These are phyloP conservation scores for Oligia fasciuncula DNA, from an alignment of 2,888 invertebrate species.

Conservation along the genomic window DNA sequence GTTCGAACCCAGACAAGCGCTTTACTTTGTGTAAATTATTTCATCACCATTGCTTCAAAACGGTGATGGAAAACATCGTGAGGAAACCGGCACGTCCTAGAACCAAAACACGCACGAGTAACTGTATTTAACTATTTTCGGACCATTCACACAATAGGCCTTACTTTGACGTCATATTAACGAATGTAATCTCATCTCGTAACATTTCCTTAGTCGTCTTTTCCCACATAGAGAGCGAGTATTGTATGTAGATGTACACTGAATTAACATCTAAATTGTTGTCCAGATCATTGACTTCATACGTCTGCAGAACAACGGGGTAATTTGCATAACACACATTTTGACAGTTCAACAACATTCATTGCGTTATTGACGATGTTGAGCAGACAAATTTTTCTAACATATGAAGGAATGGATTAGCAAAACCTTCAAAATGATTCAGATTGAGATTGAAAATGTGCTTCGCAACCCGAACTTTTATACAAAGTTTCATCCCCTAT, in stretches of 20 bases:
- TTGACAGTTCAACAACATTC: not conserved
- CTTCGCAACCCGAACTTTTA: too few relatives aligned
- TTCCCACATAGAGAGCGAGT: not conserved
- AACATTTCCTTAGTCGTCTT: not conserved
- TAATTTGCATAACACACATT: not conserved
- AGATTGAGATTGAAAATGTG: too few relatives aligned
- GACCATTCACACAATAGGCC: conserved; percentile 7
- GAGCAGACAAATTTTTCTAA: not conserved
- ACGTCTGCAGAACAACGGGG: not conserved
- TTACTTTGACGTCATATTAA: conserved; percentile 14
- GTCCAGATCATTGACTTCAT: not conserved
- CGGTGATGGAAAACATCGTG: not conserved
- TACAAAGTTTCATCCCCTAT: not conserved
- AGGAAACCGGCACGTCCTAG: not conserved
- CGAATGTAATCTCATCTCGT: not conserved
- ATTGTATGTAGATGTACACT: not conserved
- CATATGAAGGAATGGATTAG: not conserved
- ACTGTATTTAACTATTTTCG: not conserved
- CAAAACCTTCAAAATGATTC: too few relatives aligned
- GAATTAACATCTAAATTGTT: not conserved
- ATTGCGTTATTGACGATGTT: not conserved
- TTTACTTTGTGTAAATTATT: not conserved
- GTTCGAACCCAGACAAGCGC: too few relatives aligned
- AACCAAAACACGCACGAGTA: not conserved
- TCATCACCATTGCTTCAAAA: not conserved